Conservation (phyloP, 2,113 vertebrate species). For the Tangachromis dhanisi region DNA sequence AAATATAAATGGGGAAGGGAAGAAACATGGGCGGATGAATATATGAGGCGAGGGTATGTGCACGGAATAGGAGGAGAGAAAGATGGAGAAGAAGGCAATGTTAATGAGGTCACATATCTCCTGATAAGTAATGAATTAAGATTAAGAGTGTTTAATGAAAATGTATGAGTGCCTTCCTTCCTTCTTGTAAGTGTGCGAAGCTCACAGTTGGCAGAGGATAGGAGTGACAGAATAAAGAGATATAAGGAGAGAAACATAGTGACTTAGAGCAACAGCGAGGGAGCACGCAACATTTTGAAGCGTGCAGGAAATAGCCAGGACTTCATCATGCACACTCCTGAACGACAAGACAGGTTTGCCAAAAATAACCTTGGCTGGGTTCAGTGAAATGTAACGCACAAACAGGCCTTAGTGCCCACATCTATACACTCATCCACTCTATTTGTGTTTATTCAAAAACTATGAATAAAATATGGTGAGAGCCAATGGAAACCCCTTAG, state of each 20-base stretch:
- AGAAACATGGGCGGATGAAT: not conserved
- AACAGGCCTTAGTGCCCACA: slow-evolving; percentile 38
- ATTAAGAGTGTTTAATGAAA: slow-evolving; percentile 64
- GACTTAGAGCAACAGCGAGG: not conserved
- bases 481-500: slow-evolving; percentile 44
- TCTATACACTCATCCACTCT: slow-evolving; percentile 36
- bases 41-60: not conserved
- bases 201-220: not conserved
- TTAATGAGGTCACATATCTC: slow-evolving; percentile 70
- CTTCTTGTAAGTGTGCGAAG: not conserved
- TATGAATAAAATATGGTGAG: slow-evolving; percentile 64
- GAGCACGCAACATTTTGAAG: slow-evolving; percentile 17
- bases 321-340: not conserved
- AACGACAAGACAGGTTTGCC: slow-evolving; percentile 29
- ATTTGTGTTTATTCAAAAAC: slow-evolving; percentile 52
- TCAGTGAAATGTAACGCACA: slow-evolving; percentile 43
- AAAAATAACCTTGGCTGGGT: slow-evolving; percentile 50
- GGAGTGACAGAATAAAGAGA: not conserved
- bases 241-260: not conserved
- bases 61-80: slow-evolving; percentile 6
- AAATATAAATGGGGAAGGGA: slow-evolving; percentile 24
- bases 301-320: slow-evolving; percentile 11
- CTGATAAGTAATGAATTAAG: slow-evolving; percentile 66
- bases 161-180: slow-evolving; percentile 38
- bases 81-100: slow-evolving; percentile 29